Base-by-base conservation (phyloP, 2,113 vertebrate species). In the Clarias magur region DNA sequence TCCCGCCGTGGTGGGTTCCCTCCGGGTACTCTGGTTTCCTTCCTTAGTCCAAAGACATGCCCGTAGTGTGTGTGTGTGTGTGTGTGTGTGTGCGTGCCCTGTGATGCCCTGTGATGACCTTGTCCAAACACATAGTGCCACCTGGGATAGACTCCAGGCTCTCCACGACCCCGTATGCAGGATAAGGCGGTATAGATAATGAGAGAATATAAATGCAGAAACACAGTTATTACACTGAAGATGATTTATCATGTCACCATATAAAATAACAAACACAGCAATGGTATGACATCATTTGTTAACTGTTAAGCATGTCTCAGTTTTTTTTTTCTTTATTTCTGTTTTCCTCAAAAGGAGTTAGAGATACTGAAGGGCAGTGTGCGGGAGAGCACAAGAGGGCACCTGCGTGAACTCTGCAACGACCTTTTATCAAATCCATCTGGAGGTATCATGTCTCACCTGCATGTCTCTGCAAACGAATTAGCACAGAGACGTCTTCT, bases 361-460 rank as follows among this genome's bases (percentile, higher is more conserved):
- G 13, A 2, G 0, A 30, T 60, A 0, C 89, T 95, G 78, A 70
- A 86, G 4, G 48, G 42, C 1, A 62, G 93, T 75, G 90, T 96
- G 15, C 90, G 34, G 34, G 60, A 54, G 13, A 27, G 88, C 78
- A 1, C 9, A 19, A 2, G 70, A 1, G 57, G 1, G 13, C 79
- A 92, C 27, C 63, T 92, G 72, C 80, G 75, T 76, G 86, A 92
- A n/a, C 92, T 96, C 88, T 95, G 95, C 90, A 4, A 30, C 0
- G 87, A 91, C 7, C 93, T 96, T 6, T 90, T 95, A 88, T 72
- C 67, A 9, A 94, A 94, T 86, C 54, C 79, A 9, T 81, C 91
- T 0, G 94, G 91, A 1, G 91, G 91, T 23, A 68, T 27, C 1
- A 53, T 78, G 4, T 93, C 91, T 23, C 0, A 17, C 27, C 89